phyloP scores from a whole-genome alignment of 2,888 invertebrate genomes.

The Dexiosoma caninum region DNA sequence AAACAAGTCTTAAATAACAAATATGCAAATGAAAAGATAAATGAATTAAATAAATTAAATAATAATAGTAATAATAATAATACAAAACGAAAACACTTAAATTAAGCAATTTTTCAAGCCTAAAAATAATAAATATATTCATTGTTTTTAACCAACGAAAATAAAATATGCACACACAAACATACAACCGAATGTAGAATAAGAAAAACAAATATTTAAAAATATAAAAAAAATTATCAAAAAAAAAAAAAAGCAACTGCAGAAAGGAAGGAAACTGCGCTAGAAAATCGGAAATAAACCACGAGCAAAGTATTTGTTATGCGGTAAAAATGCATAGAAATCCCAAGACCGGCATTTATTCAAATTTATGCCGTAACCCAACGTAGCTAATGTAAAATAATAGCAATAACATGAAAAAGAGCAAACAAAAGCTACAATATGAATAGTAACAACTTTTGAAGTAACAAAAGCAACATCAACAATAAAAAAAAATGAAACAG shows the following conservation, averaged over 20 bases:
- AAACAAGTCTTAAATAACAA: not conserved
- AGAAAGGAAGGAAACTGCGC: slow-evolving; percentile 64
- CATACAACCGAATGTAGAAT: not conserved
- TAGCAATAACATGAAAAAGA: slow-evolving; percentile 38
- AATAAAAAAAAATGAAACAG: not conserved
- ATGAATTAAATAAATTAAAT: too few species aligned
- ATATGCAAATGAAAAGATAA: not conserved
- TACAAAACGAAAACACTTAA: not conserved
- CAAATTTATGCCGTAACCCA: slow-evolving; percentile 76
- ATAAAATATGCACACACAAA: slow-evolving; percentile 1
- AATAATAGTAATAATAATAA: too few species aligned
- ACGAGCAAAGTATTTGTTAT: slow-evolving; percentile 68
- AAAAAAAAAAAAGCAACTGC: slow-evolving; percentile 65
- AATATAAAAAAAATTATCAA: not conserved
- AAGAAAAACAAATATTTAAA: not conserved
- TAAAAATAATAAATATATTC: slow-evolving; percentile 6
- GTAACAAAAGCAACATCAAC: slow-evolving; percentile 14
- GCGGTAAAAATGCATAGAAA: slow-evolving; percentile 73
- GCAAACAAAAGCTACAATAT: slow-evolving; percentile 11
- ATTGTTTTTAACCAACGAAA: not conserved
- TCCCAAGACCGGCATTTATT: slow-evolving; percentile 78
- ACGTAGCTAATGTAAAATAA: slow-evolving; percentile 73
- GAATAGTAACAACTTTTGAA: not conserved
- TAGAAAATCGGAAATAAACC: slow-evolving; percentile 63
- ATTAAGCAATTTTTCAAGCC: slow-evolving; percentile 1